Evolutionary conservation across 2,113 vertebrate genomes (phyloP).

Genomic region (Phylloscopus trochilus): DNA sequence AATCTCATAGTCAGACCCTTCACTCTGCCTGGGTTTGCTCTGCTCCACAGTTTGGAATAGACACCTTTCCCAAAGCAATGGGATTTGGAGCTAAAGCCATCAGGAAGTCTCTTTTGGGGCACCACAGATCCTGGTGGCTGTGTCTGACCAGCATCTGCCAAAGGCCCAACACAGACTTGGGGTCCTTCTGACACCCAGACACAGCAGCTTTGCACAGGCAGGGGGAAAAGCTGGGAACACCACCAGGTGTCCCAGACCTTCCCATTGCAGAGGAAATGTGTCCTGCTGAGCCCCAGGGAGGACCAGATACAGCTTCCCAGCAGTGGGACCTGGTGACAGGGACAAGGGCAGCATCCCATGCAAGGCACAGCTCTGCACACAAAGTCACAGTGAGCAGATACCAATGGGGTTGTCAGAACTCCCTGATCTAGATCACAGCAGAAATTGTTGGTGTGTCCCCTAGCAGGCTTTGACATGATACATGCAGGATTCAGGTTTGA

Average conservation of each 20-base stretch:
- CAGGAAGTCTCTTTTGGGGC: neutral
- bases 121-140: neutral
- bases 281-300: neutral
- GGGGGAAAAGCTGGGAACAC: neutral
- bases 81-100: neutral
- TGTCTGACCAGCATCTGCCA: neutral
- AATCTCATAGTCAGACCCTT: neutral
- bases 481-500: neutral
- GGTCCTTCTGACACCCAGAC: neutral
- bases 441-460: neutral
- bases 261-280: accelerated
- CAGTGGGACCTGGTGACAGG: neutral
- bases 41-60: neutral
- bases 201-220: neutral
- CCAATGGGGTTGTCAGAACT: neutral
- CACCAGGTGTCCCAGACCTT: neutral
- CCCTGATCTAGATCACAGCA: neutral
- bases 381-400: neutral
- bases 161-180: neutral
- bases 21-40: neutral
- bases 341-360: neutral
- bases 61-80: accelerated
- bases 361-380: neutral
- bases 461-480: accelerated
- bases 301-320: neutral